A percentile compares a stretch with the other conserved stretches of the same genome.
Evolutionary conservation across 2,113 vertebrate genomes (phyloP).

Genomic region (Oryzias curvinotus): DNA sequence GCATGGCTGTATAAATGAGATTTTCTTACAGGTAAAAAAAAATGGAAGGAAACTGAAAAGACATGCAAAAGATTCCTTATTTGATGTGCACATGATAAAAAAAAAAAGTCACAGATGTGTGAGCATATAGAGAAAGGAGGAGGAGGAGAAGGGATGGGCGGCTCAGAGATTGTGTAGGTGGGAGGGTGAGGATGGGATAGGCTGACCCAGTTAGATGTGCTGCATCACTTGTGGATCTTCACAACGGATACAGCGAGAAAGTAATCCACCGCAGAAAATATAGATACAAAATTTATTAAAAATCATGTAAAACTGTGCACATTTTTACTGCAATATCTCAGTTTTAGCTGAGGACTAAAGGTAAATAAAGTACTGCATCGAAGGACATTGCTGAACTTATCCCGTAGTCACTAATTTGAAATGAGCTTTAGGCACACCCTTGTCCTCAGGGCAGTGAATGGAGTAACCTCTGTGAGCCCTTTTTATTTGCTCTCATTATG

Average conservation of each 20-base stretch:
- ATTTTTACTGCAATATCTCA: no score
- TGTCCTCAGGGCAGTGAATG: no score
- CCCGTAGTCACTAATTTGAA: no score
- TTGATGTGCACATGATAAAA: constrained; percentile 50
- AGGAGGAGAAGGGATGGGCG: constrained; percentile 22
- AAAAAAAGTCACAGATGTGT: constrained; percentile 23
- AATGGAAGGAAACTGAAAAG: constrained; percentile 6
- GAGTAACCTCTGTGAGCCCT: no score
- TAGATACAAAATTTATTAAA: neutral
- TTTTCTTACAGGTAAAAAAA: constrained; percentile 23
- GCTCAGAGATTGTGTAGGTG: constrained; percentile 17
- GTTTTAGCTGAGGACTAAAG: no score
- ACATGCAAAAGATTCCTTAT: neutral
- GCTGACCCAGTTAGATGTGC: constrained; percentile 71
- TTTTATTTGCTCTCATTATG: no score
- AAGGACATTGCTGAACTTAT: no score
- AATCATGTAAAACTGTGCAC: no score
- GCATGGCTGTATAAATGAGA: constrained; percentile 7
- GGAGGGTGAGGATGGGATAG: constrained; percentile 42
- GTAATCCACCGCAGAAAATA: neutral
- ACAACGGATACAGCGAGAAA: constrained; percentile 26
- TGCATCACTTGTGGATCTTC: constrained; percentile 60
- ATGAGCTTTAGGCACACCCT: no score
- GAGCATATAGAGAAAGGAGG: constrained; percentile 8
- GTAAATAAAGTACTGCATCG: no score